Evolutionary conservation across 2,797 vertebrate genomes (phyloP), one percentile per base, ranked within the genome.

Genomic region (Pseudochirops corinnae): DNA sequence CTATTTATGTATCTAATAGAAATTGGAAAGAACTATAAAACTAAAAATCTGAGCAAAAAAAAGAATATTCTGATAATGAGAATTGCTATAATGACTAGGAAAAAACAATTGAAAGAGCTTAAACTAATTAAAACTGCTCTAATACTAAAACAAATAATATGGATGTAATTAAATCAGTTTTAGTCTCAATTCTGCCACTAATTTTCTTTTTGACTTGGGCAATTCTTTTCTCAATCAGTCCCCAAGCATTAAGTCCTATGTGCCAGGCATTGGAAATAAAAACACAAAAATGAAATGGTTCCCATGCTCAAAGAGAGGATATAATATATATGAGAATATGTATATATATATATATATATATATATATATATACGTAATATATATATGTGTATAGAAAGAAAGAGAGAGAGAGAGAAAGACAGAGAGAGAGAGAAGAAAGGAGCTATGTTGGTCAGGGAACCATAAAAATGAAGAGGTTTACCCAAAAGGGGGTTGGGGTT

Each of bases 41-140:
- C 92, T 33, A 93, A 95, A 28, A 91, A 74, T 53, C 33, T 33
- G 62, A 94, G n/a, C 55, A n/a, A 67, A 39, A 95, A 74, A 92
- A 96, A 53, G 56, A 90, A 91, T 18, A 2, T 29, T 96, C 33
- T 94, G 57, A 93, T 92, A 56, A 92, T 9, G 11, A 94, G 1
- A 92, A 92, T 93, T 55, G 0, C 18, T 52, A 60, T 24, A 55
- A 1, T 82, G 26, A 95, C 56, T 33, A 14, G 55, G 55, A 96
- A 94, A 57, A 94, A 13, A 93, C 92, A 55, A 0, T 57, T 93
- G 33, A 92, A 94, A 92, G 90, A 5, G 31, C 12, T 18, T 55
- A 26, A 29, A n/a, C 13, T 82, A 55, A 14, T 94, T 55, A 94
- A 57, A 55, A 93, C 55, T 33, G 55, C 18, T 82, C n/a, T 53